Evolutionary conservation across 2,797 vertebrate species (phyloP), one percentile per base, ranked within the genome.

Genomic region (Rhabdomys pumilio): DNA sequence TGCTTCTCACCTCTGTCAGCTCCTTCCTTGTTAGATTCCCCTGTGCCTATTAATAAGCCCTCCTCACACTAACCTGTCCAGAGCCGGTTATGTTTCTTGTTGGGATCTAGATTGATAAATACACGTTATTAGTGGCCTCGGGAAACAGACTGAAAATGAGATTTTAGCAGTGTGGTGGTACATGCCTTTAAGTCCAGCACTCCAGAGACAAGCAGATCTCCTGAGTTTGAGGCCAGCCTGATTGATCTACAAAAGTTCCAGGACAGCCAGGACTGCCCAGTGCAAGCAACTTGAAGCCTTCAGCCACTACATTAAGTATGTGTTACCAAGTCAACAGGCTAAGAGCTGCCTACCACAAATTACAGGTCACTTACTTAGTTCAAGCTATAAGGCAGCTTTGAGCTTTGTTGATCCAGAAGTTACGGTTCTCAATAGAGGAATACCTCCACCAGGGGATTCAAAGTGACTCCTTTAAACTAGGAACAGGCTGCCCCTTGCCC

Each of bases 91-190:
- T 94, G 93, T 80, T 84, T 80, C 87, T 91, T 55, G 10, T 81
- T 86, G 57, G 82, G 34, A 75, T 55, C 44, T 81, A 86, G 83
- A 81, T 26, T 84, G 87, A 91, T 77, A 41, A 65, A 67, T 91
- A 89, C 79, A 87, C 57, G n/a, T 12, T 92, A 47, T 53, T 57
- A 81, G 73, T 91, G 83, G 47, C 53, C n/a, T 19, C n/a, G 44
- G 86, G 47, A 79, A 87, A 92, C 34, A 82, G 59, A 86, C 67
- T 81, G 12, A 38, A 86, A 87, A 72, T 29, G 34, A 87, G 65
- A 38, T 72, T 47, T 10, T 85, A 34, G 79, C 15, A 7, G 5
- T 7, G 1, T 31, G 47, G 11, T 44, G 61, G 61, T 12, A 3
- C 15, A 44, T 0, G 2, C 26, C 15, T 84, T 47, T 84, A 47